Evolutionary conservation across 92 coral and sea anemone genomes (phyloP).

Genomic region (Palythoa caribaeorum): DNA sequence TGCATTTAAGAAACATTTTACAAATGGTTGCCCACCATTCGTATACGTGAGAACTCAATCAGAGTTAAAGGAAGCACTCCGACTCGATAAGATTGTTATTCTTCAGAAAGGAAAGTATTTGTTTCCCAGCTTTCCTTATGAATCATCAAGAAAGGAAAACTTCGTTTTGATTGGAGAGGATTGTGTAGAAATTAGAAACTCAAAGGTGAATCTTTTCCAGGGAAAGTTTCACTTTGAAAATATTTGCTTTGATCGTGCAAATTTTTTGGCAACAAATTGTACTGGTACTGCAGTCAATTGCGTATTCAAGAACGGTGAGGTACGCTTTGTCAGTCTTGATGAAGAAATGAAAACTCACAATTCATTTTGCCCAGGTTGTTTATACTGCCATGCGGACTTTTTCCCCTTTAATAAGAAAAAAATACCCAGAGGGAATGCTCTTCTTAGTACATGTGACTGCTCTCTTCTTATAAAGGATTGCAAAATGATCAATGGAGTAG

Average conservation of each 20-base stretch:
- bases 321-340: neutral
- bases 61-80: too few relatives aligned
- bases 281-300: neutral
- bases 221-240: slow-evolving; percentile 28
- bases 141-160: neutral
- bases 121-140: too few relatives aligned
- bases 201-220: too few relatives aligned
- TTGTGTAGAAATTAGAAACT: too few relatives aligned
- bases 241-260: slow-evolving; percentile 3
- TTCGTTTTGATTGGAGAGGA: neutral
- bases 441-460: neutral
- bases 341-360: neutral
- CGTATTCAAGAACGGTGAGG: slow-evolving; percentile 5
- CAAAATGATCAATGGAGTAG: neutral
- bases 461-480: neutral
- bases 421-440: neutral
- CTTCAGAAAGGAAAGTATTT: too few relatives aligned
- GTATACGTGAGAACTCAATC: too few relatives aligned
- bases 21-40: too few relatives aligned
- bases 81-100: too few relatives aligned
- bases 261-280: neutral
- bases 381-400: neutral
- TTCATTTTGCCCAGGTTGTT: neutral
- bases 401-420: neutral
- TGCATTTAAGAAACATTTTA: neutral